Conservation (phyloP, 2,888 invertebrate species). For the Habrosyne pyritoides region DNA sequence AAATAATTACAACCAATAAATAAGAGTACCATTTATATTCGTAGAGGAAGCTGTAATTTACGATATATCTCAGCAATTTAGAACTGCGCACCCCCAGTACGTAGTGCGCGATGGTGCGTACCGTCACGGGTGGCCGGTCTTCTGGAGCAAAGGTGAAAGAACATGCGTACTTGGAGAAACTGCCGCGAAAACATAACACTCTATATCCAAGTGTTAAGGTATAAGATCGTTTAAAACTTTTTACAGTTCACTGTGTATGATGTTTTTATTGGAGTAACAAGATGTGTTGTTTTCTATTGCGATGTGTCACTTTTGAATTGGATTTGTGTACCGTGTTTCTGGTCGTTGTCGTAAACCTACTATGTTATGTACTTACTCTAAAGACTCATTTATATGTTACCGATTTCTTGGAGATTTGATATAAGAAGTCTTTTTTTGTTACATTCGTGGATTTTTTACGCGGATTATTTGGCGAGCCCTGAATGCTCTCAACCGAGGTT, state of each 20-base stretch:
- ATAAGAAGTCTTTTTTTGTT: too few species aligned
- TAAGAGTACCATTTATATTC: conserved; percentile 27
- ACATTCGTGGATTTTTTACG: too few species aligned
- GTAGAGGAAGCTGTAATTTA: conserved; percentile 51
- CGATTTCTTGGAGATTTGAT: too few species aligned
- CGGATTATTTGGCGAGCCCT: too few species aligned
- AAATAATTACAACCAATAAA: conserved; percentile 25
- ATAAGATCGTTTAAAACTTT: not conserved
- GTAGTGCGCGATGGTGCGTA: conserved; percentile 57
- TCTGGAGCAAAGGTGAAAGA: conserved; percentile 82
- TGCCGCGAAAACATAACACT: not conserved
- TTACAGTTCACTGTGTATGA: not conserved
- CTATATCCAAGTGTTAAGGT: not conserved
- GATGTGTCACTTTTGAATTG: not conserved
- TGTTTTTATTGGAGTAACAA: conserved; percentile 3
- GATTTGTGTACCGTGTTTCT: not conserved
- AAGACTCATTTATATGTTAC: too few species aligned
- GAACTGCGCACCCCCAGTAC: conserved; percentile 20
- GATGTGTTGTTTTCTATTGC: not conserved
- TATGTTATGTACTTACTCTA: too few species aligned
- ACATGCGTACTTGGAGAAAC: conserved; percentile 47
- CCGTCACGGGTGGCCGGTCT: conserved; percentile 71
- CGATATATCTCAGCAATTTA: conserved; percentile 32
- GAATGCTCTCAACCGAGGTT: too few species aligned
- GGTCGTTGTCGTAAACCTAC: too few species aligned